phyloP scores from a whole-genome alignment of 2,888 invertebrate species.

The Salpingus planirostris region DNA sequence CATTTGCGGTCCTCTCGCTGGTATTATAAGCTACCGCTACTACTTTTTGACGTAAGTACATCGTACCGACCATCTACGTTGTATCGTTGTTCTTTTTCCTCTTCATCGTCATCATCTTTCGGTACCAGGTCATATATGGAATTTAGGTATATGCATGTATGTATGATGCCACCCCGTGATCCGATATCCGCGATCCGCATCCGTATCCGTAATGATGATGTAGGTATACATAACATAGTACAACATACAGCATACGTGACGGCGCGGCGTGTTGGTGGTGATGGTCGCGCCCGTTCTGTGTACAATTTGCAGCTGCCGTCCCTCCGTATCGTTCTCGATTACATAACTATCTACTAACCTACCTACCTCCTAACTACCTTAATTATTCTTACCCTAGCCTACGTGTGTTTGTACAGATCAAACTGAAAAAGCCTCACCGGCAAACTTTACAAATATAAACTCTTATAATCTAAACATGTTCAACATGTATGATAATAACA shows the following conservation, averaged over 20 bases:
- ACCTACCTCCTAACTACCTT: constrained; percentile 13
- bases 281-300: constrained; percentile 20
- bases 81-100: no score
- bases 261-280: no score
- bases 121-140: no score
- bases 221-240: no score
- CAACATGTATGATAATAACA: constrained; percentile 33
- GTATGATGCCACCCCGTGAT: no score
- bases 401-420: constrained; percentile 30
- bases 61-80: no score
- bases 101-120: no score
- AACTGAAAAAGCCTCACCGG: constrained; percentile 21
- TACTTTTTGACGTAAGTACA: constrained; percentile 10
- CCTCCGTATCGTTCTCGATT: constrained; percentile 24
- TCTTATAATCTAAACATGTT: constrained; percentile 35
- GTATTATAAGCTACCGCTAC: constrained; percentile 16
- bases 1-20: constrained; percentile 9
- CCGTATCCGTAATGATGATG: no score
- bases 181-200: no score
- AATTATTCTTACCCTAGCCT: constrained; percentile 19
- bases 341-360: constrained; percentile 29
- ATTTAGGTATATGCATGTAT: no score
- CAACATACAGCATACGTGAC: no score
- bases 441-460: constrained; percentile 38
- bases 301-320: constrained; percentile 16